Evolutionary conservation across 2,113 vertebrate genomes (phyloP).

Genomic region (Shinisaurus crocodilurus): DNA sequence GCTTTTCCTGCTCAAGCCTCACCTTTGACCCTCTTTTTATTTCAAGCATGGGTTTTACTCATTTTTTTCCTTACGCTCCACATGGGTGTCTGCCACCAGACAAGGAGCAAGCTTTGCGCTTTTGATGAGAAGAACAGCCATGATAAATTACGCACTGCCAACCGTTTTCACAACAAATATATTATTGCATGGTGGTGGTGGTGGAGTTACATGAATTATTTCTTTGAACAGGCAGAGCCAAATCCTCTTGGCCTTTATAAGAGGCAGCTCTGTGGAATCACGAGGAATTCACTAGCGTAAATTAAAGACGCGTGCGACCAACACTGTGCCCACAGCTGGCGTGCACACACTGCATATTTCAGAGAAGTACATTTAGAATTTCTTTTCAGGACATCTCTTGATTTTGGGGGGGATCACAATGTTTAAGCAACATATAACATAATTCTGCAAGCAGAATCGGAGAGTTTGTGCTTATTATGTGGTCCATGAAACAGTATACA

Average conservation of each 20-base stretch:
- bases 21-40: conserved; percentile 71
- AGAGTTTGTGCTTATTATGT: conserved; percentile 48
- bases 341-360: conserved; percentile 26
- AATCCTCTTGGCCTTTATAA: conserved; percentile 15
- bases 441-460: conserved; percentile 43
- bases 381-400: conserved; percentile 52
- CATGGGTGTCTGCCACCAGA: conserved; percentile 62
- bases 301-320: not conserved
- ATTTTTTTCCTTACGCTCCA: conserved; percentile 73
- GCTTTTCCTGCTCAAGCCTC: conserved; percentile 66
- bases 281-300: not conserved
- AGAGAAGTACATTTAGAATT: conserved; percentile 8
- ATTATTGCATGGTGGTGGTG: not conserved
- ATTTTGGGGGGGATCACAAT: conserved; percentile 22
- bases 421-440: conserved; percentile 31
- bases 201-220: conserved; percentile 23
- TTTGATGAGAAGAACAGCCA: conserved; percentile 60
- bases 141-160: conserved; percentile 30
- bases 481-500: conserved; percentile 51
- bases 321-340: not conserved
- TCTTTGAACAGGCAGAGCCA: not conserved
- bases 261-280: not conserved
- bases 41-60: conserved; percentile 73
- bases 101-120: conserved; percentile 48
- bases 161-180: conserved; percentile 24